phyloP scores from a whole-genome alignment of 1,140 invertebrate genomes.

The Eubasilissa regina region DNA sequence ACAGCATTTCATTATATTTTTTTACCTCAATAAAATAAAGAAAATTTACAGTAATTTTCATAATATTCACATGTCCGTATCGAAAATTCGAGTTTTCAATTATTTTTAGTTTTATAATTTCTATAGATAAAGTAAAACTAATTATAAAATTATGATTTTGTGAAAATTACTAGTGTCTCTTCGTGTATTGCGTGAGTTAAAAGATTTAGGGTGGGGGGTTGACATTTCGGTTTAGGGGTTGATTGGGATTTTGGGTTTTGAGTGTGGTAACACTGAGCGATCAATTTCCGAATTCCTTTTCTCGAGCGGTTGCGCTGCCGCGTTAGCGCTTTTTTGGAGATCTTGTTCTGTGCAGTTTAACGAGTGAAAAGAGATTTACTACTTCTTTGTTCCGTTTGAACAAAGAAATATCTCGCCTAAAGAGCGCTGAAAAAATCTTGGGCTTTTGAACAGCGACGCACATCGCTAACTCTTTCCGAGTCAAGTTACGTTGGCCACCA shows the following conservation, averaged over 20 bases:
- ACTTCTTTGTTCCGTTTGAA: neutral
- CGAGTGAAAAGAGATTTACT: neutral
- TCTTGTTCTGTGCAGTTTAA: slow-evolving; percentile 5
- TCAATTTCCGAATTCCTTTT: slow-evolving; percentile 22
- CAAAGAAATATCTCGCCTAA: neutral
- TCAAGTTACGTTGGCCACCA: slow-evolving; percentile 35
- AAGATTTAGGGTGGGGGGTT: neutral
- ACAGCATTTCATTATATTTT: too few relatives aligned
- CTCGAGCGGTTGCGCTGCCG: neutral
- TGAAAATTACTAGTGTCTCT: too few relatives aligned
- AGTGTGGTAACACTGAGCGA: slow-evolving; percentile 4
- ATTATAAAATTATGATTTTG: too few relatives aligned
- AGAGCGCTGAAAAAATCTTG: neutral
- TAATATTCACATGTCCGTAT: too few relatives aligned
- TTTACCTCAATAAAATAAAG: too few relatives aligned
- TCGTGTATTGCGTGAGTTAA: neutral
- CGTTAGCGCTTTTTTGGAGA: neutral
- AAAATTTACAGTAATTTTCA: too few relatives aligned
- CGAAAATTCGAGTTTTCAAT: too few relatives aligned
- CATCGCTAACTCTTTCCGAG: slow-evolving; percentile 9
- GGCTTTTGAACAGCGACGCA: neutral
- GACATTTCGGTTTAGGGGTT: neutral
- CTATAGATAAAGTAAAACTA: too few relatives aligned
- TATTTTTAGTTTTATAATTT: too few relatives aligned
- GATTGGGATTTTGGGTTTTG: neutral